Base-by-base conservation (phyloP, 1,140 invertebrate genomes). In the Dermatophagoides farinae region DNA sequence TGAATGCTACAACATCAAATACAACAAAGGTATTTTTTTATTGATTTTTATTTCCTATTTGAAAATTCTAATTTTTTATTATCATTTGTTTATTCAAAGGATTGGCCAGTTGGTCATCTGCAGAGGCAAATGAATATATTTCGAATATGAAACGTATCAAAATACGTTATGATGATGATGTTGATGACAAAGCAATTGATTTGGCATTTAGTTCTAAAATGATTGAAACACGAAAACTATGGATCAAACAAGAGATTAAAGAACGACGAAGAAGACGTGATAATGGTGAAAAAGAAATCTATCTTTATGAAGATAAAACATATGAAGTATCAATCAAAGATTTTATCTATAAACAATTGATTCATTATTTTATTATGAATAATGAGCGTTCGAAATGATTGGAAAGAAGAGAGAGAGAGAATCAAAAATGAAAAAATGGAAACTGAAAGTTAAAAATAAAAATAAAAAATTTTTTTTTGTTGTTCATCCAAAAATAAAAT, bases 101-200 rank as follows among this genome's bases (percentile, higher is more conserved):
- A 84, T 86, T 98, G 88, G 95, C 95, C 81, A 98, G 95, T 70
- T 97, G 90, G 64, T 92, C 89, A 47, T 83, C 88, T 0, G 90
- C 91, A 73, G 95, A 99, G 76, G 93, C 93, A 23, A 97, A 96
- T 74, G 93, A 97, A 75, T 99, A 99, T 71, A 98, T 99, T 71
- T 78, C 81, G 67, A 88, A 98, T 71, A 96, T 99, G 86, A 74
- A 98, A 74, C 79, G 86, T 51, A 97, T 99, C 64, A 76, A 75
- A 10, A 98, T 98, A 70, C 80, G 80, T 65, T 96, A 98, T 68
- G 74, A 77, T 20, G 90, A 89, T 11, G 72, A 77, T 5, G 78
- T 84, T 23, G 92, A 97, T 71, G 93, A 97, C 69, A 82, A 90
- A 65, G 83, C 88, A 66, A 96, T 98, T 64, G 81, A 84, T 39